Evolutionary conservation across 2,797 vertebrate genomes (phyloP).

Genomic region (Caiman crocodilus): DNA sequence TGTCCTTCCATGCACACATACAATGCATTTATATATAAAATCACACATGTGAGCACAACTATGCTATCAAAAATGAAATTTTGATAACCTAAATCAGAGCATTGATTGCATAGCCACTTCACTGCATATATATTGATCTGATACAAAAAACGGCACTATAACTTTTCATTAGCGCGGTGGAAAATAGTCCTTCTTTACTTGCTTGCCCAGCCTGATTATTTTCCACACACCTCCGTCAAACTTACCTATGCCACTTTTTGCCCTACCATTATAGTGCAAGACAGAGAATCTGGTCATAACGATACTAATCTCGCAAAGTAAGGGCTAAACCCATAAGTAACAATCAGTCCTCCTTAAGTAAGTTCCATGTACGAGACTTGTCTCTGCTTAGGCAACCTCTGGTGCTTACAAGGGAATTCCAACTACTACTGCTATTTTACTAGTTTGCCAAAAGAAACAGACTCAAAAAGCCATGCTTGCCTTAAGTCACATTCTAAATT

Average conservation of each 20-base stretch:
- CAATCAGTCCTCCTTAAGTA: slow-evolving; percentile 6
- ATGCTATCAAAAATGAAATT: slow-evolving; percentile 55
- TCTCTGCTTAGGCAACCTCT: slow-evolving; percentile 76
- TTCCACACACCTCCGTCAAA: not conserved
- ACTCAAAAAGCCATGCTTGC: slow-evolving; percentile 81
- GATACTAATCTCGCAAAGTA: slow-evolving; percentile 52
- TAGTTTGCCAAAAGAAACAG: slow-evolving; percentile 84
- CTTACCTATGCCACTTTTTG: not conserved
- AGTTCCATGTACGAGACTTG: slow-evolving; percentile 61
- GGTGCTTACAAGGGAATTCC: slow-evolving; percentile 74
- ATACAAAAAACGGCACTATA: not conserved
- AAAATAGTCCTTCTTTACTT: not conserved
- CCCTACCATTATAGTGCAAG: not conserved
- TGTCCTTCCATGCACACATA: not conserved
- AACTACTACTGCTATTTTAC: slow-evolving; percentile 81
- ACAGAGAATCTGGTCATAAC: not conserved
- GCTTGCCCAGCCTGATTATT: not conserved
- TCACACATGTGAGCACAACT: slow-evolving; percentile 10
- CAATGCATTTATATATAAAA: not conserved
- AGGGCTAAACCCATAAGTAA: slow-evolving; percentile 64
- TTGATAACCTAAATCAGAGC: slow-evolving; percentile 57
- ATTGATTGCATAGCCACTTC: slow-evolving; percentile 57
- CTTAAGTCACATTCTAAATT: slow-evolving; percentile 96
- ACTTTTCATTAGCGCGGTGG: slow-evolving; percentile 19
- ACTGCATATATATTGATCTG: slow-evolving; percentile 61